Evolutionary conservation across 2,888 invertebrate species (phyloP), one percentile per base, ranked within the genome.

Genomic region (Caenorhabditis drosophilae): DNA sequence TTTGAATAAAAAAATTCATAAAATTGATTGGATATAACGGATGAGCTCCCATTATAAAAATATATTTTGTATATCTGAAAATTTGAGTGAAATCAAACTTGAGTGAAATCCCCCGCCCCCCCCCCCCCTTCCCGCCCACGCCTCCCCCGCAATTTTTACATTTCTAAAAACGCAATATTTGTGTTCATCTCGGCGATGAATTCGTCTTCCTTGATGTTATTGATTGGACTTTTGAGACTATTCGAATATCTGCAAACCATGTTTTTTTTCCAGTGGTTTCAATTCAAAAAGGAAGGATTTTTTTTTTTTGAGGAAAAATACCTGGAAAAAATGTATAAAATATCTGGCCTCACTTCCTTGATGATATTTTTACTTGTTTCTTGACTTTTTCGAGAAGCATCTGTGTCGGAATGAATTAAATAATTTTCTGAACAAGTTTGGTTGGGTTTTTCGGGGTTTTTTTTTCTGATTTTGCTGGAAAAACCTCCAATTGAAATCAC

Each of bases 401-500:
- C 31, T 31, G 31, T 31, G 12, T 31, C 31, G 7, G 31, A 6
- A 31, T 31, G 12, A 9, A 31, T 9, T 31, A 6, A 6, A 31
- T 31, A 31, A 31, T 12, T 31, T 6, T 31, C 31, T 31, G 31
- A 6, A 31, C 7, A 31, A 31, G 12, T 31, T 31, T 31, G 12
- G 31, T 31, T 31, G 12, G 6, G 31, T 31, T 31, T 12, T n/a
- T n/a, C n/a, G n/a, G n/a, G n/a, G n/a, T n/a, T n/a, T n/a, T n/a
- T n/a, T n/a, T n/a, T n/a, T n/a, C n/a, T n/a, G n/a, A n/a, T n/a
- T n/a, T n/a, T n/a, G n/a, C n/a, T n/a, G 7, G 31, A 9, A 9
- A 31, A 31, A 31, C 31, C 31, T 31, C 31, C 31, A 9, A 31
- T 31, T 31, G 62, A 47, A 9, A 48, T 15, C 23, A 45, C 49